phyloP scores from a whole-genome alignment of 2,888 invertebrate genomes.

The Alcis repandata region DNA sequence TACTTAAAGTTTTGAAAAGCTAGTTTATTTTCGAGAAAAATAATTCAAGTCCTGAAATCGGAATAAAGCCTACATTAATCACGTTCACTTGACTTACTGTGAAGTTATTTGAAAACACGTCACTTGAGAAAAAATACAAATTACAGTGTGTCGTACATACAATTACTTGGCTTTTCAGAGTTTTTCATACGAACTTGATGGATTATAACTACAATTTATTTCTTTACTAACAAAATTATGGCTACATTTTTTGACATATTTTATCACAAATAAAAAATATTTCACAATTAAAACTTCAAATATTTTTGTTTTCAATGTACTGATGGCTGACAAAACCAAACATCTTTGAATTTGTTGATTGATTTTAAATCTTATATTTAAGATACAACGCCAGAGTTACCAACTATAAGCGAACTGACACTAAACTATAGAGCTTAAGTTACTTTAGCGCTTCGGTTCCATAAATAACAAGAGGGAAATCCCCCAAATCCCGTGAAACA shows the following conservation, averaged over 20 bases:
- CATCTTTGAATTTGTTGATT: no score
- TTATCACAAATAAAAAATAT: no score
- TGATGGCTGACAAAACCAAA: no score
- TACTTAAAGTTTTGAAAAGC: conserved; percentile 2
- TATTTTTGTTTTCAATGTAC: no score
- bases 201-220: no score
- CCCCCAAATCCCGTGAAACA: conserved; percentile 30
- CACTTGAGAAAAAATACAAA: neutral
- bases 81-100: neutral
- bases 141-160: neutral
- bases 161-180: neutral
- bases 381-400: neutral
- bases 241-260: no score
- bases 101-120: neutral
- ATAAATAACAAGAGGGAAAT: conserved; percentile 26
- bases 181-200: neutral
- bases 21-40: conserved; percentile 1
- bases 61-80: neutral
- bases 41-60: neutral
- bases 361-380: neutral
- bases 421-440: conserved; percentile 3
- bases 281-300: no score
- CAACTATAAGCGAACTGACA: neutral
- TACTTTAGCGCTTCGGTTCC: conserved; percentile 13
- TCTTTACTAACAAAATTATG: no score